phyloP scores from a whole-genome alignment of 92 coral and sea anemone species.

The Metridium senile region DNA sequence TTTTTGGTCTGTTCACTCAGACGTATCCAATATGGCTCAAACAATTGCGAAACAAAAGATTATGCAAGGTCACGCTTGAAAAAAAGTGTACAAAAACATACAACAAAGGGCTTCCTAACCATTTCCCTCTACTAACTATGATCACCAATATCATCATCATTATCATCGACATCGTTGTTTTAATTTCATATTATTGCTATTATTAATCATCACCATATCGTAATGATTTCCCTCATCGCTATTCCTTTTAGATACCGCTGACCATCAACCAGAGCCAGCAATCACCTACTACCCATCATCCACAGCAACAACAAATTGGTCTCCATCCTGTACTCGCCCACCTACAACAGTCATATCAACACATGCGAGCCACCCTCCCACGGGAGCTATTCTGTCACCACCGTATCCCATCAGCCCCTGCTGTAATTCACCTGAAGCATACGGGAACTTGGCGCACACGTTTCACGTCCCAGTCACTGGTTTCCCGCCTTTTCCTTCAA shows the following conservation, averaged over 20 bases:
- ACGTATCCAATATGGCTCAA: too few relatives aligned
- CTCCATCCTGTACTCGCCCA: slow-evolving; percentile 13
- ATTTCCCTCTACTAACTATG: too few relatives aligned
- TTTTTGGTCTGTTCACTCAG: too few relatives aligned
- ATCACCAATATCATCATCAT: too few relatives aligned
- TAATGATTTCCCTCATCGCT: background rate
- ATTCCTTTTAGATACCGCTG: slow-evolving; percentile 25
- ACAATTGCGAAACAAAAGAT: too few relatives aligned
- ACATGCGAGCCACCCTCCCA: slow-evolving; percentile 59
- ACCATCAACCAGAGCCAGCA: slow-evolving; percentile 55
- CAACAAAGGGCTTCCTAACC: too few relatives aligned
- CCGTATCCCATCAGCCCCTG: slow-evolving; percentile 77
- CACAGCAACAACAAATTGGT: slow-evolving; percentile 7
- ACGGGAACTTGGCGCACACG: slow-evolving; percentile 65
- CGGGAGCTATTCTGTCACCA: slow-evolving; percentile 61
- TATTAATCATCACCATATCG: background rate
- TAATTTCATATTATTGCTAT: too few relatives aligned
- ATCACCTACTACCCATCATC: slow-evolving; percentile 27
- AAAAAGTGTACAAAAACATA: too few relatives aligned
- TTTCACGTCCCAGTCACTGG: slow-evolving; percentile 64
- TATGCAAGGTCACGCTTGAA: too few relatives aligned
- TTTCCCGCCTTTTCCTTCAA: slow-evolving; percentile 59
- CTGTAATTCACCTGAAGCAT: slow-evolving; percentile 69
- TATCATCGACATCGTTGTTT: too few relatives aligned
- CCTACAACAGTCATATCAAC: slow-evolving; percentile 60